These are phyloP conservation scores for Subanguina moxae DNA, from an alignment of 1,140 invertebrate genomes.

Conservation along the genomic window DNA sequence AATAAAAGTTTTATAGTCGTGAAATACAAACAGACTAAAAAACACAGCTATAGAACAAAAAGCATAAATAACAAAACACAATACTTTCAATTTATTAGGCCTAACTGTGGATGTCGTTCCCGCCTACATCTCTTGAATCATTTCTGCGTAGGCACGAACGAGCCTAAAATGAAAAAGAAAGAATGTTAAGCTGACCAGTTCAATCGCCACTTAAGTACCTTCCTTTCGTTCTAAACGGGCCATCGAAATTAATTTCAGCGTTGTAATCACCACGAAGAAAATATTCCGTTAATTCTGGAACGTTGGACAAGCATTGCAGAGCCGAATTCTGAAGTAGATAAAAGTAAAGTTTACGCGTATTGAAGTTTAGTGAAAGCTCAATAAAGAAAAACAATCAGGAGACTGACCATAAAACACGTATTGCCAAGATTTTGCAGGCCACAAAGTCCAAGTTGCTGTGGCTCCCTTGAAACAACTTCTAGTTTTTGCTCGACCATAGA, in stretches of 20 bases:
- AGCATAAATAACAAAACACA: conserved; percentile 4
- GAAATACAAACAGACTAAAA: too few relatives aligned
- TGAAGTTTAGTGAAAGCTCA: too few relatives aligned
- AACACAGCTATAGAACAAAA: conserved; percentile 18
- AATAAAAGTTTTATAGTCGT: too few relatives aligned
- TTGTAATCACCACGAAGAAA: conserved; percentile 63
- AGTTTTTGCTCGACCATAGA: neutral
- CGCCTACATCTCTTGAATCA: conserved; percentile 67
- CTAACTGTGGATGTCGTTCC: conserved; percentile 62
- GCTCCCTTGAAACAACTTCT: neutral
- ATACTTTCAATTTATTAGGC: conserved; percentile 66
- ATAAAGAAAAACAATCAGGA: conserved; percentile 1
- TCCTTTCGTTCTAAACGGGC: conserved; percentile 67
- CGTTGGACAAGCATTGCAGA: conserved; percentile 64
- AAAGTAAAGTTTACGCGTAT: neutral
- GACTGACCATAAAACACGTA: conserved; percentile 66
- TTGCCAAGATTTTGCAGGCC: conserved; percentile 66
- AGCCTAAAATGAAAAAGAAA: conserved; percentile 61
- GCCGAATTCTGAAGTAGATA: conserved; percentile 24
- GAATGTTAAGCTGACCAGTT: neutral
- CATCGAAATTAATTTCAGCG: conserved; percentile 66
- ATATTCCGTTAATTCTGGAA: conserved; percentile 63
- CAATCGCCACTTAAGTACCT: conserved; percentile 46
- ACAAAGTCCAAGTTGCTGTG: conserved; percentile 36
- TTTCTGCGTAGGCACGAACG: conserved; percentile 66